Base-by-base conservation (phyloP, 2,113 vertebrate genomes). In the Nannobrachium achirus region DNA sequence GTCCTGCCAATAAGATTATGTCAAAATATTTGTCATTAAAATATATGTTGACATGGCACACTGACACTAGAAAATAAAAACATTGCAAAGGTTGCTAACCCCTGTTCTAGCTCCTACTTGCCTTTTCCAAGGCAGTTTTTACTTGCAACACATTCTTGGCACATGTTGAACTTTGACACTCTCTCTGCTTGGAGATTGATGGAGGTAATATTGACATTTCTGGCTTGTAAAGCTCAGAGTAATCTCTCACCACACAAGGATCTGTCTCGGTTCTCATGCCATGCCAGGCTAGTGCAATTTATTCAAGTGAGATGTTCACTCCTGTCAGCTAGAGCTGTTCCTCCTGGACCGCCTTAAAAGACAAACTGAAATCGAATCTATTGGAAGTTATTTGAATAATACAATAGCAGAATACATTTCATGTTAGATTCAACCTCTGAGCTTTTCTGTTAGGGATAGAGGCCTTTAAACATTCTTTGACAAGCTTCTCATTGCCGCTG, bases 201-300 rank as follows among this genome's bases (percentile, higher is more conserved):
- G 39, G 61, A 46, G 38, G 8, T 39, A 57, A 55, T 84, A 87
- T 88, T 81, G 78, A 80, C 75, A 64, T 65, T 66, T 63, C 46
- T 70, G 63, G 56, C 56, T 57, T 78, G 70, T 84, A 58, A 81
- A 75, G 56, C 68, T 50, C 63, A 18, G 55, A 65, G 50, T 75
- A 67, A 85, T 75, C 61, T 77, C 77, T 87, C 48, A 20, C 50
- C 45, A 38, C 52, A 78, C 57, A 82, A 71, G 44, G 61, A 53
- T 10, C 49, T 55, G 16, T 79, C 60, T 80, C 10, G 53, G 16
- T 56, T 71, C 56, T 20, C 2, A 33, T 40, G 63, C 38, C 2
- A 33, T 40, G 63, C 52, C 11, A 16, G 44, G 48, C 15, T 11
- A 60, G 41, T 2, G 2, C 0, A 13, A 55, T 78, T 71, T 73